Evolutionary conservation across 2,113 vertebrate species (phyloP).

Genomic region (Coregonus clupeaformis): DNA sequence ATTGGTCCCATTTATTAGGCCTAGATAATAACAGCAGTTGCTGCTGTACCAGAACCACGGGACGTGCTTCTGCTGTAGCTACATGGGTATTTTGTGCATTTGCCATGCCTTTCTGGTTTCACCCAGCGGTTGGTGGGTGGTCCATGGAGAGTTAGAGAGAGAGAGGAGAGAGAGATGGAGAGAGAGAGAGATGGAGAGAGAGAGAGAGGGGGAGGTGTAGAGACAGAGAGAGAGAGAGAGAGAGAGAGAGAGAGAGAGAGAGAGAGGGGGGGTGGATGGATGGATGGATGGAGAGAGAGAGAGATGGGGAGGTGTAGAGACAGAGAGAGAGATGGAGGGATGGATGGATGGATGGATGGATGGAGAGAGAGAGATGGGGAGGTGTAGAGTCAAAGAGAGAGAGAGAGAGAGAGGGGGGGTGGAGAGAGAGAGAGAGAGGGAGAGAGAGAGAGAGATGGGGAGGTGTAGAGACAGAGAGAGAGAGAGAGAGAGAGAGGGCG

Average conservation of each 20-base stretch:
- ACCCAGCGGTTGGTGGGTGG: conserved; percentile 54
- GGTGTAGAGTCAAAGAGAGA: conserved; percentile 10
- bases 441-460: background rate
- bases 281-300: background rate
- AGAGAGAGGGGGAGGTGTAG: background rate
- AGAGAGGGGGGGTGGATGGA: no score
- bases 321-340: conserved; percentile 19
- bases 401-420: conserved; percentile 18
- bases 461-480: background rate
- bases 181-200: no score
- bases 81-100: conserved; percentile 28
- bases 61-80: conserved; percentile 42
- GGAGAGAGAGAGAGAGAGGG: background rate
- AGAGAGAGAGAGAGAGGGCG: background rate
- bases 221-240: background rate
- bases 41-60: background rate
- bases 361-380: conserved; percentile 21
- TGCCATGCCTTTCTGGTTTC: conserved; percentile 10
- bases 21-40: no score
- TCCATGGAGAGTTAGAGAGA: conserved; percentile 26
- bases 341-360: no score
- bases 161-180: conserved; percentile 16
- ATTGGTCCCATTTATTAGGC: no score
- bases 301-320: no score
- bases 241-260: background rate